Evolutionary conservation across 2,113 vertebrate genomes (phyloP).

Genomic region (Arothron firmamentum): DNA sequence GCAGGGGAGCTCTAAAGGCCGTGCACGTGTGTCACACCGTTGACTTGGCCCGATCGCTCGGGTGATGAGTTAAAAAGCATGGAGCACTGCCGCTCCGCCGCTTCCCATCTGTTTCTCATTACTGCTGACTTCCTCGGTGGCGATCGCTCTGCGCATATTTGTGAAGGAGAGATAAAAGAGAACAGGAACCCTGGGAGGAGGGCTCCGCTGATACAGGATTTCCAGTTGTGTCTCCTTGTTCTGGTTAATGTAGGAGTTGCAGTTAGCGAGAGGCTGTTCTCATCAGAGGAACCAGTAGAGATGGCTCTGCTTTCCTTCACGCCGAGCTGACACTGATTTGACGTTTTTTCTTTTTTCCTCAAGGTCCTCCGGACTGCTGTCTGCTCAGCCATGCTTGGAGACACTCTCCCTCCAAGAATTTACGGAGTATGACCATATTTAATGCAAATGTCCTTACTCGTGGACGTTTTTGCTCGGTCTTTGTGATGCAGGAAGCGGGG

Average conservation of each 20-base stretch:
- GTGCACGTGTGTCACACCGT: constrained; percentile 45
- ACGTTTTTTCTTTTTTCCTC: neutral
- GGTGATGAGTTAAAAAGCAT: neutral
- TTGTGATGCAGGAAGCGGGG: no score
- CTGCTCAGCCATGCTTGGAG: constrained; percentile 9
- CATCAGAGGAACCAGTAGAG: constrained; percentile 41
- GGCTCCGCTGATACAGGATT: constrained; percentile 10
- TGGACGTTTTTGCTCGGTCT: no score
- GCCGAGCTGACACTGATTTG: constrained; percentile 32
- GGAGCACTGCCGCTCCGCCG: neutral
- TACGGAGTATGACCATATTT: no score
- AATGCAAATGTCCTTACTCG: no score
- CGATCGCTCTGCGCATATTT: neutral
- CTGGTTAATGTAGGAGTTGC: constrained; percentile 45
- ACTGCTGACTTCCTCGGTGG: constrained; percentile 10
- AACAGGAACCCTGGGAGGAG: neutral
- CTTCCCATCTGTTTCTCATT: constrained; percentile 14
- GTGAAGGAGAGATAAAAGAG: constrained; percentile 9
- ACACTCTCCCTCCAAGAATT: neutral
- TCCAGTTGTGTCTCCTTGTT: constrained; percentile 20
- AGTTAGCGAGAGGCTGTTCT: constrained; percentile 37
- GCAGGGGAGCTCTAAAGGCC: constrained; percentile 38
- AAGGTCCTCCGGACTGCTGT: constrained; percentile 10
- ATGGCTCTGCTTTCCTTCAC: constrained; percentile 62
- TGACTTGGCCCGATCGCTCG: constrained; percentile 18